These are phyloP conservation scores for Chaenogobius annularis DNA, from an alignment of 2,113 vertebrate species.

Conservation along the genomic window DNA sequence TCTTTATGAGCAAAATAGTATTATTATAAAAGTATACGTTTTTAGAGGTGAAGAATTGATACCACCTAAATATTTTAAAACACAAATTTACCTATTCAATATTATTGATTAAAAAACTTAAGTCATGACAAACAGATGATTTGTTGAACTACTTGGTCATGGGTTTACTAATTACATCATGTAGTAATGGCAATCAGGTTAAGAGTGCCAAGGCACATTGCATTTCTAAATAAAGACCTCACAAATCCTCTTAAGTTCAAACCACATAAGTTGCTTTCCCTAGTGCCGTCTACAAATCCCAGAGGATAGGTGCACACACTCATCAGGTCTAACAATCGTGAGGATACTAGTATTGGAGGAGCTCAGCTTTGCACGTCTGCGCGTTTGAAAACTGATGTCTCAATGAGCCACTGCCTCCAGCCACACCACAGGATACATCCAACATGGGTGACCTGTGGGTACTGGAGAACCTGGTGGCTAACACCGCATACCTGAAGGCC, in stretches of 20 bases:
- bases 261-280: constrained; percentile 68
- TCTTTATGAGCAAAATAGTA: too few species aligned
- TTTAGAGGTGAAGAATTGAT: background rate
- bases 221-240: constrained; percentile 61
- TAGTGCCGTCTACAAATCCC: constrained; percentile 58
- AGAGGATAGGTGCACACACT: constrained; percentile 29
- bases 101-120: background rate
- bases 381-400: constrained; percentile 9
- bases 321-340: constrained; percentile 11
- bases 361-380: constrained; percentile 17
- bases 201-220: constrained; percentile 31
- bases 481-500: constrained; percentile 88
- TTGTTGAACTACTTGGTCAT: background rate
- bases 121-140: background rate
- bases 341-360: constrained; percentile 16
- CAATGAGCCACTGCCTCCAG: background rate
- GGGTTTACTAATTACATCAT: constrained; percentile 14
- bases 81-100: background rate
- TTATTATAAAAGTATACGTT: too few species aligned
- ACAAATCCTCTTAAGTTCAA: constrained; percentile 73
- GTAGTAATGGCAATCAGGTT: constrained; percentile 4
- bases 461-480: constrained; percentile 88
- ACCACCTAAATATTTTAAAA: too few species aligned
- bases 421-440: constrained; percentile 14
- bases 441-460: constrained; percentile 85